A percentile compares a stretch with the other conserved stretches of the same genome.
Evolutionary conservation across 2,797 vertebrate species (phyloP).

Genomic region (Artibeus lituratus): DNA sequence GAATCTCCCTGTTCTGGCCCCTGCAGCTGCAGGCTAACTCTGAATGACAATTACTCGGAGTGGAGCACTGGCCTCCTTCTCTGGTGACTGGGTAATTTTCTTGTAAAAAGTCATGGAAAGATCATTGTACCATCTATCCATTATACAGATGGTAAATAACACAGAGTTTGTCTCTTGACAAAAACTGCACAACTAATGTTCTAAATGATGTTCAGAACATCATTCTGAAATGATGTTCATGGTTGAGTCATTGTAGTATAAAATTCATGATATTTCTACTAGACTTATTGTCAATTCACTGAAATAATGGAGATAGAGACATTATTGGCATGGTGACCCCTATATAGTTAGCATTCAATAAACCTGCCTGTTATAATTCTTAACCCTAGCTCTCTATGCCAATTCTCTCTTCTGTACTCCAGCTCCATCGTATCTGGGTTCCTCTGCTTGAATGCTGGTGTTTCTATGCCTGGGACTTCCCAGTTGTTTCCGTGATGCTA

Average conservation of each 20-base stretch:
- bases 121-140: background rate
- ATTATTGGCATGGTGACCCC: background rate
- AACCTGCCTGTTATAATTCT: background rate
- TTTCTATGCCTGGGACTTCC: background rate
- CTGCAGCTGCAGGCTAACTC: background rate
- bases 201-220: background rate
- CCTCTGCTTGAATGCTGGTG: background rate
- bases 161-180: background rate
- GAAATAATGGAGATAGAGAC: background rate
- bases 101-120: background rate
- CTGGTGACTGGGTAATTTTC: background rate
- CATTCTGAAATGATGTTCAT: background rate
- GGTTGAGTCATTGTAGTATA: background rate
- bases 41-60: background rate
- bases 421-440: background rate
- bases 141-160: background rate
- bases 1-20: background rate
- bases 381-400: background rate
- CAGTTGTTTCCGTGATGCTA: background rate
- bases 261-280: background rate
- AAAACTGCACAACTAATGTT: background rate
- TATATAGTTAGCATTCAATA: background rate
- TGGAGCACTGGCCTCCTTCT: background rate
- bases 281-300: background rate
- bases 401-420: background rate